Conservation (phyloP, 2,888 invertebrate genomes). For the Microplitis manilae region DNA sequence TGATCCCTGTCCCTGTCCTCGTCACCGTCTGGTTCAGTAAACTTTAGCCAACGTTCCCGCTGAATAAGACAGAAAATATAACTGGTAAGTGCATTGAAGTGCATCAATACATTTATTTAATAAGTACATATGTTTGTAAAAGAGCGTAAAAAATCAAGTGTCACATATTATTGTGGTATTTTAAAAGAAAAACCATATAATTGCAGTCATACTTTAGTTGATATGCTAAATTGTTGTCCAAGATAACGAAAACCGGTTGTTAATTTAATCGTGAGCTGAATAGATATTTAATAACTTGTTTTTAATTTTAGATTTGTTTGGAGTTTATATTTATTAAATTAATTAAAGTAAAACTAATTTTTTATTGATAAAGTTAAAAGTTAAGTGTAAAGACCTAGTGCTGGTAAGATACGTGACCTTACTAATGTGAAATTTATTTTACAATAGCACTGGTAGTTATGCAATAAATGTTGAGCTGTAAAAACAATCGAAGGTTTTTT, state of each 20-base stretch:
- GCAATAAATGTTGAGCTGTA: slow-evolving; percentile 6
- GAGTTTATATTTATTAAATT: not conserved
- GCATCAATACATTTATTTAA: not conserved
- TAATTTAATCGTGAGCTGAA: not conserved
- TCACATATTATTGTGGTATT: not conserved
- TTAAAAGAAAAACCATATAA: not conserved
- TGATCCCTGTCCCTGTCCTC: not conserved
- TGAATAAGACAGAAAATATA: not conserved
- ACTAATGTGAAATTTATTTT: slow-evolving; percentile 12
- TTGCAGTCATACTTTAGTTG: not conserved
- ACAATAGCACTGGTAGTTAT: not conserved
- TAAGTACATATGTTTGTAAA: not conserved
- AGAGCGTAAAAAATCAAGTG: not conserved
- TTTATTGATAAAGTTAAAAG: not conserved
- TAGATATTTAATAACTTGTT: not conserved
- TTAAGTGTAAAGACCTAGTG: not conserved
- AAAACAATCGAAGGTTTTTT: slow-evolving; percentile 19
- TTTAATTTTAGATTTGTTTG: not conserved
- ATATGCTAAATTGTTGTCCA: not conserved
- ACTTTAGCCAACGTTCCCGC: not conserved
- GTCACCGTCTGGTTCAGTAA: not conserved
- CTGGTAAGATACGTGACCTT: not conserved
- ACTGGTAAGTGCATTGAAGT: not conserved
- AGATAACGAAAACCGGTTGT: not conserved
- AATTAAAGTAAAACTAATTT: not conserved